Percentiles rank a stretch among this genome's conserved stretches.
These are phyloP conservation scores for Hafferia zeledoni DNA, from an alignment of 2,797 vertebrate genomes.

Conservation along the genomic window DNA sequence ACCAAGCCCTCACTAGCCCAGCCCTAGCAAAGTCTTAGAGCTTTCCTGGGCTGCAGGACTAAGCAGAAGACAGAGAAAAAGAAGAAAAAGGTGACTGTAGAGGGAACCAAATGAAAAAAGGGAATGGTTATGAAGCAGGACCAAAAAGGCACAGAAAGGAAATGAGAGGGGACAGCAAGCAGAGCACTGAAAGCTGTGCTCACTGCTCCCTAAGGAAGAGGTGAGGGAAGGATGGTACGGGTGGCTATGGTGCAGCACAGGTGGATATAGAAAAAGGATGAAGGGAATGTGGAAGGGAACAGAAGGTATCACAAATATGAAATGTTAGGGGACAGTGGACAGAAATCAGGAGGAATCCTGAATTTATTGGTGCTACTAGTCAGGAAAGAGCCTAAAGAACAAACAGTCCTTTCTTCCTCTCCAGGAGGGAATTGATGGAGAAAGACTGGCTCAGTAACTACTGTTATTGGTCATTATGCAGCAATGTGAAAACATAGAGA, in stretches of 20 bases:
- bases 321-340: not conserved
- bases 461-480: not conserved
- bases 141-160: not conserved
- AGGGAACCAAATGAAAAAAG: not conserved
- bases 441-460: not conserved
- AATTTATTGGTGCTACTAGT: not conserved
- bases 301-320: not conserved
- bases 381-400: not conserved
- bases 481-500: not conserved
- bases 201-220: not conserved
- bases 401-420: not conserved
- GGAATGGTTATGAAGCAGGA: not conserved
- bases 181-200: not conserved
- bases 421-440: accelerated
- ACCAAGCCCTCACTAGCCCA: not conserved
- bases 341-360: not conserved
- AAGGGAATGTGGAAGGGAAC: not conserved
- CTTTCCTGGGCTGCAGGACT: not conserved
- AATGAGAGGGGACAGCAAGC: not conserved
- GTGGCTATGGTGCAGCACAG: not conserved
- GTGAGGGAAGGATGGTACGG: not conserved
- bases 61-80: not conserved
- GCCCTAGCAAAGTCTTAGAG: not conserved
- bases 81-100: not conserved
- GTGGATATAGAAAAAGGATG: not conserved